Conservation (phyloP, 2,797 vertebrate species). For the Enteromius viviparus region DNA sequence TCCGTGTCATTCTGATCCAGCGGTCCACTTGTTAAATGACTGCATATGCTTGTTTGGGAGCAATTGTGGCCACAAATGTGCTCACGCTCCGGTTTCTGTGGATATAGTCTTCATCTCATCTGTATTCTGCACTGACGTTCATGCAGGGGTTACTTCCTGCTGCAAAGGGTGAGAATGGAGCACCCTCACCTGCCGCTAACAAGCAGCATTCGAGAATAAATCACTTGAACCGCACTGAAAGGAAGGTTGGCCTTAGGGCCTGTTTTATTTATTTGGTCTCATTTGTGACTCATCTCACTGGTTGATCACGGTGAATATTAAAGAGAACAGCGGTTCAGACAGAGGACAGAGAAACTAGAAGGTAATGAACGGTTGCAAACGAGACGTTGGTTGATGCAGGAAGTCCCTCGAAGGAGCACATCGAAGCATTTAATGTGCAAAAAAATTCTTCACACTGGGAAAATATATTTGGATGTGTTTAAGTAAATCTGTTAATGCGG, state of each 20-base stretch:
- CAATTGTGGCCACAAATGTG: neutral
- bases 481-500: neutral
- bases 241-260: conserved; percentile 39
- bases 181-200: conserved; percentile 35
- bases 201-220: conserved; percentile 31
- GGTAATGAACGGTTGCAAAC: neutral
- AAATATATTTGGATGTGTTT: conserved; percentile 10
- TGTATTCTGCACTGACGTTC: conserved; percentile 17
- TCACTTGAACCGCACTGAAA: conserved; percentile 27
- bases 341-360: conserved; percentile 4
- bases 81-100: neutral
- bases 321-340: conserved; percentile 40
- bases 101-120: conserved; percentile 8
- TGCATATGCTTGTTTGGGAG: neutral
- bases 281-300: conserved; percentile 41
- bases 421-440: neutral
- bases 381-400: neutral
- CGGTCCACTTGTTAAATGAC: conserved; percentile 14
- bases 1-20: conserved; percentile 9
- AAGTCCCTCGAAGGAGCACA: neutral
- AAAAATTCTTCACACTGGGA: neutral
- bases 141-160: conserved; percentile 36
- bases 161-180: conserved; percentile 22
- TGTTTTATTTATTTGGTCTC: conserved; percentile 40
- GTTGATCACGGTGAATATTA: conserved; percentile 48